Evolutionary conservation across 2,888 invertebrate species (phyloP), one percentile per base, ranked within the genome.

Genomic region (Aleiodes testaceus): DNA sequence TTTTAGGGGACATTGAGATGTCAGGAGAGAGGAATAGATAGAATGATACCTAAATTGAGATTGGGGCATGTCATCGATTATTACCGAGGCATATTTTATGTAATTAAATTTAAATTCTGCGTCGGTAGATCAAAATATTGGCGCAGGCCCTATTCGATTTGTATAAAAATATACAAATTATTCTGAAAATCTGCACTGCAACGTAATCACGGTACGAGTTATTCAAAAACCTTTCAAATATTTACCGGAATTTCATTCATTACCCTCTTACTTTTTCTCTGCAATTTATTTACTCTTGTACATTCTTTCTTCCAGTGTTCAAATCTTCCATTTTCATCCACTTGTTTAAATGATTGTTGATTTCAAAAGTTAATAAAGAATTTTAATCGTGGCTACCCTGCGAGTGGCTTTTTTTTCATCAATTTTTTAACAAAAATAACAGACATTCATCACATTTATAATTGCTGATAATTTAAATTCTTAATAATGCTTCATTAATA

Each of bases 131-230:
- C 69, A 72, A 72, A 73, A 74, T 72, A 70, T 72, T 72, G 70
- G 69, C 69, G 72, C 69, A 69, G 59, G 53, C 14, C 36, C 50
- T 65, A 63, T 70, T 71, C 72, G 72, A 65, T 74, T 74, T 77
- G 79, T 82, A 82, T 80, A 81, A 82, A 82, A 82, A 82, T 82
- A 82, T 82, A 82, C 79, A 81, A 82, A 82, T 78, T 78, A 81
- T 77, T 77, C n/a, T 79, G 74, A 79, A 69, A 77, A 79, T 77
- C 76, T 75, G 76, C 72, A 78, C 75, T 75, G 78, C 75, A 72
- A 77, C 76, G 74, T 63, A 77, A 72, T 66, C 52, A 74, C 74
- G 73, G 70, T 74, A 72, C 74, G 72, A 67, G 74, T 70, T 68
- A 63, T 49, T 50, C 36, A 14, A 66, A 69, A 70, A 65, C 66